Percentiles rank a stretch among this genome's conserved stretches.
phyloP scores from a whole-genome alignment of 1,140 invertebrate species.

The Uloborus diversus region DNA sequence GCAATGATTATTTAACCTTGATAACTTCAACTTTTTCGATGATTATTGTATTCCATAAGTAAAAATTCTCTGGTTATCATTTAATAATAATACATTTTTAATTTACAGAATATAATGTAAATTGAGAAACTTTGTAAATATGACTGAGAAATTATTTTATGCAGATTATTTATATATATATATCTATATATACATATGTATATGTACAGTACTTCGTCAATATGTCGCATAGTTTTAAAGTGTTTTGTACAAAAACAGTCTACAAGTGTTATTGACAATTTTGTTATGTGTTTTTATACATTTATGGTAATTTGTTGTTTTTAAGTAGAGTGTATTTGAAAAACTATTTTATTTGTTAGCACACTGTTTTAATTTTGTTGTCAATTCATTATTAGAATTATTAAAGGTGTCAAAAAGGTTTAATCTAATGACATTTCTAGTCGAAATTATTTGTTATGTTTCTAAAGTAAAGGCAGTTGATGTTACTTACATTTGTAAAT shows the following conservation, averaged over 20 bases:
- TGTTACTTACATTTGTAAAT: too few species aligned
- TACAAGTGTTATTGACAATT: conserved; percentile 33
- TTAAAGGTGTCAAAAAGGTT: too few species aligned
- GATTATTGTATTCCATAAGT: too few species aligned
- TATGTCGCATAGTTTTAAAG: conserved; percentile 49
- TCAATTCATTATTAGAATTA: too few species aligned
- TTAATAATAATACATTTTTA: background rate
- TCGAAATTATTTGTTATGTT: too few species aligned
- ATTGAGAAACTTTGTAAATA: conserved; percentile 50
- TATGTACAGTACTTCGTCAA: conserved; percentile 53
- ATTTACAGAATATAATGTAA: conserved; percentile 40
- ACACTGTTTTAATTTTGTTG: background rate
- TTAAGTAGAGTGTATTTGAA: too few species aligned
- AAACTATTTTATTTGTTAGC: background rate
- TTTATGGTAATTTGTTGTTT: conserved; percentile 33
- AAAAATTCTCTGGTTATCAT: too few species aligned
- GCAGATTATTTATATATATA: conserved; percentile 56
- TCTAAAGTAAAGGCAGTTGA: too few species aligned
- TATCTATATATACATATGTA: conserved; percentile 51
- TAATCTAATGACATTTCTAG: too few species aligned
- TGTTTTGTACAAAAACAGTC: conserved; percentile 50
- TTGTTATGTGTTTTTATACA: conserved; percentile 52
- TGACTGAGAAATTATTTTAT: conserved; percentile 56
- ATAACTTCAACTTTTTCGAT: too few species aligned
- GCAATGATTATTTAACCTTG: too few species aligned